These are phyloP conservation scores for Phoxinus dragarum DNA, from an alignment of 2,797 vertebrate species.

Conservation along the genomic window DNA sequence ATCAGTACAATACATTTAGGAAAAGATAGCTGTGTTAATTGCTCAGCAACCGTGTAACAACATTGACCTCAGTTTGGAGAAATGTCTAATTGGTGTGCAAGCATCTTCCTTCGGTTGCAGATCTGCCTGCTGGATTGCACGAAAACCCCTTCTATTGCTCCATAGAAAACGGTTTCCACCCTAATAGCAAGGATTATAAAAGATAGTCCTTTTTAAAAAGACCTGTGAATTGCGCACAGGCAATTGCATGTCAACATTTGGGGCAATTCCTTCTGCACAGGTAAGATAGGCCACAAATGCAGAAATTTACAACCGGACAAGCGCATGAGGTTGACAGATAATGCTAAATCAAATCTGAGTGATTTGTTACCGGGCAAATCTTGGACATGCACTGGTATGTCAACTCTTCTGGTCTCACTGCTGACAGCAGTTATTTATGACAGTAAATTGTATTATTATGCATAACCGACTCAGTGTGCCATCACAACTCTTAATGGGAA, in stretches of 20 bases:
- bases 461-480: slow-evolving; percentile 74
- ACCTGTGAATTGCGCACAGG: not conserved
- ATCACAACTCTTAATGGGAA: slow-evolving; percentile 79
- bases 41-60: not conserved
- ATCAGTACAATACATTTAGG: not conserved
- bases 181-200: slow-evolving; percentile 13
- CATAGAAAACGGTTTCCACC: slow-evolving; percentile 3
- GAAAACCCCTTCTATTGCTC: not conserved
- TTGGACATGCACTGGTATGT: slow-evolving; percentile 26
- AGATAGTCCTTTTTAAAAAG: not conserved
- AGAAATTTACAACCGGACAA: slow-evolving; percentile 8
- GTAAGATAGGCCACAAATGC: slow-evolving; percentile 21
- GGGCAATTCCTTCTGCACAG: slow-evolving; percentile 19
- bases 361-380: slow-evolving; percentile 33
- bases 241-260: slow-evolving; percentile 30
- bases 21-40: slow-evolving; percentile 6
- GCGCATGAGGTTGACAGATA: slow-evolving; percentile 34
- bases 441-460: slow-evolving; percentile 61
- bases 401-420: slow-evolving; percentile 33
- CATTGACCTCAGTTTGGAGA: slow-evolving; percentile 9
- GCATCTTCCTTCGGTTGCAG: not conserved
- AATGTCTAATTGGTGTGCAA: slow-evolving; percentile 9
- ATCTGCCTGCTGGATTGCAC: not conserved
- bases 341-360: slow-evolving; percentile 35
- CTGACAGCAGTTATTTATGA: slow-evolving; percentile 52